Base-by-base conservation (phyloP, 2,113 vertebrate species). In the Eulemur rufifrons region DNA sequence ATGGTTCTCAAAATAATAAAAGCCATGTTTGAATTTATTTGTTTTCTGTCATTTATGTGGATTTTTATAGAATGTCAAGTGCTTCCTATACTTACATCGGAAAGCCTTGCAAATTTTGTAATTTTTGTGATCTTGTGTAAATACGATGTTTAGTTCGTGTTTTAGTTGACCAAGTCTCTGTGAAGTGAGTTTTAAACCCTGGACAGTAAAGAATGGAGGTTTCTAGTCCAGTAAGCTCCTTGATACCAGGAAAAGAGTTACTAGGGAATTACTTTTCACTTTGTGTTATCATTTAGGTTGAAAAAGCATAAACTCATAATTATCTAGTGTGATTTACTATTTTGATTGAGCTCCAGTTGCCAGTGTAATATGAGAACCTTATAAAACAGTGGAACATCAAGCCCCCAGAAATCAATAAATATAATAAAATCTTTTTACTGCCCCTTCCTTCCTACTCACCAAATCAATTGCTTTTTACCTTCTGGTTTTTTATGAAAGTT, bases 381-480 rank as follows among this genome's bases (percentile, higher is more conserved):
- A 92, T 66, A 54, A 91, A 91, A 68, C 39, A 82, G 56, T 14
- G 47, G 45, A 94, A 52, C 68, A 59, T 74, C 63, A 59, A 91
- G 29, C 50, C 59, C 85, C 37, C 21, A 88, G 80, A 96, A 97
- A 98, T 98, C 97, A 97, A 97, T 98, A 98, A 54, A 74, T 82
- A 94, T 78, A 96, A 93, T 97, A 93, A 95, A 96, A 84, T 59
- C 82, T 27, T 92, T 87, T 97, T 86, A 93, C 95, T 95, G 86
- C 27, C 91, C 92, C 93, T 96, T 84, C 96, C 86, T 95, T 66
- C 47, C 63, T 84, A 39, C 93, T 92, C 94, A 56, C 89, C 56
- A 61, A 85, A 92, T 96, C 86, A 64, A 96, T 94, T 78, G 83
- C 83, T 93, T 94, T 97, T 88, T 87, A 74, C 73, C 61, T 86